A percentile compares a stretch with the other conserved stretches of the same genome.
Evolutionary conservation across 2,113 vertebrate genomes (phyloP).

Genomic region (Toxotes chatareus): DNA sequence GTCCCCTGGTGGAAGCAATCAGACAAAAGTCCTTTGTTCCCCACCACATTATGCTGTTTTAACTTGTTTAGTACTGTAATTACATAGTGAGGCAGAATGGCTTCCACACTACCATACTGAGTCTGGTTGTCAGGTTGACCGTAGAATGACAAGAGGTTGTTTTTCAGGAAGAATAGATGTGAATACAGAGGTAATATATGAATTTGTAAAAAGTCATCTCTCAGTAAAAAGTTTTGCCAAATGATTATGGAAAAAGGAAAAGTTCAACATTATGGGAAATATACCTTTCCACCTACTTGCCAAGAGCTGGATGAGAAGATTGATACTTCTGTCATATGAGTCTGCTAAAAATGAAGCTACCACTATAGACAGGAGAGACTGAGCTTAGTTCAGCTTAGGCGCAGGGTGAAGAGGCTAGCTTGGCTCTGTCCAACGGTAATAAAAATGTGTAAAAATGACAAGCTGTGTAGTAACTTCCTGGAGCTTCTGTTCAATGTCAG

Average conservation of each 20-base stretch:
- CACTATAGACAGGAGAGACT: background rate
- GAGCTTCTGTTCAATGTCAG: background rate
- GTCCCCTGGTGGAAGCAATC: constrained; percentile 66
- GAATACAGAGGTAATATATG: background rate
- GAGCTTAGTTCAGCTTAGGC: background rate
- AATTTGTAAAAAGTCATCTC: background rate
- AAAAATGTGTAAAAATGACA: background rate
- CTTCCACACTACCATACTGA: constrained; percentile 46
- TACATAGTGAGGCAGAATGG: constrained; percentile 40
- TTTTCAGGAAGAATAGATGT: constrained; percentile 8
- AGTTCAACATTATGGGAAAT: background rate
- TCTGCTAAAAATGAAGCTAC: background rate
- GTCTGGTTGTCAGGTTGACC: constrained; percentile 11
- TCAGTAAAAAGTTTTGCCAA: background rate
- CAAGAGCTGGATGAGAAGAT: background rate
- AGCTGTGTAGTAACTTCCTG: background rate
- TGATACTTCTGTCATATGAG: background rate
- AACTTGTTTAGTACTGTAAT: constrained; percentile 60
- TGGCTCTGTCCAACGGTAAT: background rate
- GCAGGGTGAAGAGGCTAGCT: background rate
- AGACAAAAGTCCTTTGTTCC: constrained; percentile 48
- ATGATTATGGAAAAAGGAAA: background rate
- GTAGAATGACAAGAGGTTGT: background rate
- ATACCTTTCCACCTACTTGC: background rate
- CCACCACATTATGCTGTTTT: constrained; percentile 49